A percentile compares a stretch with the other conserved stretches of the same genome.
These are phyloP conservation scores for Zaprionus camerounensis DNA, from an alignment of 1,140 invertebrate species.

Conservation along the genomic window DNA sequence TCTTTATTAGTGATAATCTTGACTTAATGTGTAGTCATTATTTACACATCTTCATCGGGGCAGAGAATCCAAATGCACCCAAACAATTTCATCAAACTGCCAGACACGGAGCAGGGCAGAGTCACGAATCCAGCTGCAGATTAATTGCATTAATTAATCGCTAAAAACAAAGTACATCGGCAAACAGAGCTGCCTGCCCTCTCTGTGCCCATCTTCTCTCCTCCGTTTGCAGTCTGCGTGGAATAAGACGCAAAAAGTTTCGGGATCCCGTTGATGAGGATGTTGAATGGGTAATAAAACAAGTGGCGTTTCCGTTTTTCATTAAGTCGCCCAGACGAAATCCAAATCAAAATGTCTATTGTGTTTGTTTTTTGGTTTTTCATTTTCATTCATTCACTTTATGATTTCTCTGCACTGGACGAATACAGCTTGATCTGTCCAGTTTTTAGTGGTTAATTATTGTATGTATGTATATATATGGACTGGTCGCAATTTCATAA, in stretches of 20 bases:
- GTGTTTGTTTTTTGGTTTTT: background rate
- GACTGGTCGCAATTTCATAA: conserved; percentile 68
- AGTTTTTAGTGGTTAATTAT: conserved; percentile 38
- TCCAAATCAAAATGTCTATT: conserved; percentile 54
- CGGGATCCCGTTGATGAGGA: conserved; percentile 28
- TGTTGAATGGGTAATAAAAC: conserved; percentile 52
- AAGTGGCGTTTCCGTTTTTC: conserved; percentile 83
- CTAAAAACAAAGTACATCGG: conserved; percentile 75
- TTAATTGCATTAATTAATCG: conserved; percentile 83
- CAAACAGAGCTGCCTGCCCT: conserved; percentile 46
- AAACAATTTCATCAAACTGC: conserved; percentile 72
- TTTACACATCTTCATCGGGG: conserved; percentile 61
- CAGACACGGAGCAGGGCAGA: conserved; percentile 24
- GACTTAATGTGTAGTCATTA: conserved; percentile 74
- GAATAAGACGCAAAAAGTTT: conserved; percentile 56
- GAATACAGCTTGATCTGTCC: conserved; percentile 24
- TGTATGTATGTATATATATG: conserved; percentile 1
- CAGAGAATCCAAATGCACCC: conserved; percentile 70
- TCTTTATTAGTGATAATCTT: conserved; percentile 74
- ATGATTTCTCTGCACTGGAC: conserved; percentile 1
- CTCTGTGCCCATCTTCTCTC: background rate
- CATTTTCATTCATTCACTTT: background rate
- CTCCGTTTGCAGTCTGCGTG: background rate
- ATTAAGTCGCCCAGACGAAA: conserved; percentile 62
- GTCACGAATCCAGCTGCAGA: conserved; percentile 61